Percentiles rank a stretch among this genome's conserved stretches.
Conservation (phyloP, 2,888 invertebrate genomes). For the Tridacna gigas region DNA sequence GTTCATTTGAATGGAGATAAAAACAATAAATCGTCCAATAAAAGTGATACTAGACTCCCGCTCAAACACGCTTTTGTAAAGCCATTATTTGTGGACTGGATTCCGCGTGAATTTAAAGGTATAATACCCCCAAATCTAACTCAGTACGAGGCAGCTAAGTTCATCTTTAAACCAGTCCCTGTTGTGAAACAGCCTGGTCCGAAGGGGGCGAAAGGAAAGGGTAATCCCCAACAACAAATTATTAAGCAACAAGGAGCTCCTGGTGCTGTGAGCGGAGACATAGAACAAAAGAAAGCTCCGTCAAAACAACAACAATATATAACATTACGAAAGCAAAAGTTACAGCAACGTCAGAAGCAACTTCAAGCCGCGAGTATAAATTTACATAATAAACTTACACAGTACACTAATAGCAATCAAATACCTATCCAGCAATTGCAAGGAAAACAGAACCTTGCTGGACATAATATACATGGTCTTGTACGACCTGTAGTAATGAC, state of each 20-base stretch:
- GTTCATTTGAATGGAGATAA: background rate
- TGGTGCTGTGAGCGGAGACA: background rate
- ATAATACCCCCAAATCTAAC: slow-evolving; percentile 33
- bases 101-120: slow-evolving; percentile 51
- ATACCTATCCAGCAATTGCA: too few species aligned
- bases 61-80: background rate
- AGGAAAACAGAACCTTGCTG: background rate
- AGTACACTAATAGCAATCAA: background rate
- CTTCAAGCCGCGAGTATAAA: background rate
- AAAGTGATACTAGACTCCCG: background rate
- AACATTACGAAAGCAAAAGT: background rate
- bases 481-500: background rate
- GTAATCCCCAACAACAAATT: background rate
- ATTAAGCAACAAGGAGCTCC: too few species aligned
- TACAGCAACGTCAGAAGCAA: background rate
- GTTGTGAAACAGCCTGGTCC: background rate
- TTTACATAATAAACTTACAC: background rate
- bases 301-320: background rate
- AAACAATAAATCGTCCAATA: background rate
- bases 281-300: background rate
- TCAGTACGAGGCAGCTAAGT: slow-evolving; percentile 21
- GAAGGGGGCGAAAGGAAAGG: background rate
- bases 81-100: slow-evolving; percentile 47
- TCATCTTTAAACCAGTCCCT: slow-evolving; percentile 6
- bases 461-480: background rate